Conservation (phyloP, 2,113 vertebrate genomes). For the Aptenodytes forsteri region DNA sequence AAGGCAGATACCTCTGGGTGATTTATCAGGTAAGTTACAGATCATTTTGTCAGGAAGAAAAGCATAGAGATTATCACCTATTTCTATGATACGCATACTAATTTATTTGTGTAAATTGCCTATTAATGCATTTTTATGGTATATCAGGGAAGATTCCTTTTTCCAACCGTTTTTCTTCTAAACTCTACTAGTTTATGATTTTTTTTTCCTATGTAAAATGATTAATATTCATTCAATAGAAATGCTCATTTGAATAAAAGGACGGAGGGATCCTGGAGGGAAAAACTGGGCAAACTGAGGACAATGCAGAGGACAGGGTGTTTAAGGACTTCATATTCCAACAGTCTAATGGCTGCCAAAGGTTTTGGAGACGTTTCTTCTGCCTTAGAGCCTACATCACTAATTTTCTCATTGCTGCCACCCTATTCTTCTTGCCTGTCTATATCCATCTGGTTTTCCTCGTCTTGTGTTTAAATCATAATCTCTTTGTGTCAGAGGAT, state of each 20-base stretch:
- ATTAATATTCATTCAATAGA: not conserved
- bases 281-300: not conserved
- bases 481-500: not conserved
- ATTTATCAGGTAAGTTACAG: not conserved
- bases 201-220: not conserved
- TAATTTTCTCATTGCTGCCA: not conserved
- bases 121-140: not conserved
- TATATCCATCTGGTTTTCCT: not conserved
- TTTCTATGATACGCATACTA: not conserved
- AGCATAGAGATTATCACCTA: not conserved
- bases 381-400: not conserved
- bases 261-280: not conserved
- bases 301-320: not conserved
- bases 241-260: not conserved
- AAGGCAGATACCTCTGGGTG: not conserved
- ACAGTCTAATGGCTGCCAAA: not conserved
- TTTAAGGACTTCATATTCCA: not conserved
- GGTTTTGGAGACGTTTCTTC: not conserved
- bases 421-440: slow-evolving; percentile 11
- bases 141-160: not conserved
- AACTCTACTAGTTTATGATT: not conserved
- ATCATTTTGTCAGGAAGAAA: not conserved
- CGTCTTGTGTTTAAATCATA: not conserved
- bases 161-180: not conserved
- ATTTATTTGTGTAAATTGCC: not conserved